Evolutionary conservation across 2,888 invertebrate species (phyloP).

Genomic region (Coecobrya sp.): DNA sequence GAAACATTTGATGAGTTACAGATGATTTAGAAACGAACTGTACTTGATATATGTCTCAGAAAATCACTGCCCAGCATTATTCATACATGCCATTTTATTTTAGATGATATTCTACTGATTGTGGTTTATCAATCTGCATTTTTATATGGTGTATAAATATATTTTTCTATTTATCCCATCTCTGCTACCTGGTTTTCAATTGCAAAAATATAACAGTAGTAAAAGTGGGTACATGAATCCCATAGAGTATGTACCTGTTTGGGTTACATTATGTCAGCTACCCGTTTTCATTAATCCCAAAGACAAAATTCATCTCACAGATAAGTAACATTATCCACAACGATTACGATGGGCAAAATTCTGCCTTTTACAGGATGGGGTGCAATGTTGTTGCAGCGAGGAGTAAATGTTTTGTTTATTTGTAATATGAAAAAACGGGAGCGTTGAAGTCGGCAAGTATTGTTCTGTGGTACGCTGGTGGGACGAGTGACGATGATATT

Average conservation of each 20-base stretch:
- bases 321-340: neutral
- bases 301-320: too few species aligned
- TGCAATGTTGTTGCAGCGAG: neutral
- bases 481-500: neutral
- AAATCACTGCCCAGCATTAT: neutral
- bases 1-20: too few species aligned
- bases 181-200: neutral
- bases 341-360: neutral
- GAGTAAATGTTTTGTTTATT: neutral
- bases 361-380: neutral
- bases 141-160: neutral
- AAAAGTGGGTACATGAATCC: too few species aligned
- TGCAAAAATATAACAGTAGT: too few species aligned
- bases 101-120: neutral
- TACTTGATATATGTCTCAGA: neutral
- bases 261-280: neutral
- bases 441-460: conserved; percentile 14
- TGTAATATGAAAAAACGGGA: conserved; percentile 34
- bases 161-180: neutral
- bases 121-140: neutral
- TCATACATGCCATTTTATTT: neutral
- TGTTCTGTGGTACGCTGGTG: conserved; percentile 26
- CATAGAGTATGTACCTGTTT: neutral
- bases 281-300: neutral
- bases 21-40: too few species aligned